phyloP scores from a whole-genome alignment of 2,888 invertebrate species.

The Ametastegia equiseti region DNA sequence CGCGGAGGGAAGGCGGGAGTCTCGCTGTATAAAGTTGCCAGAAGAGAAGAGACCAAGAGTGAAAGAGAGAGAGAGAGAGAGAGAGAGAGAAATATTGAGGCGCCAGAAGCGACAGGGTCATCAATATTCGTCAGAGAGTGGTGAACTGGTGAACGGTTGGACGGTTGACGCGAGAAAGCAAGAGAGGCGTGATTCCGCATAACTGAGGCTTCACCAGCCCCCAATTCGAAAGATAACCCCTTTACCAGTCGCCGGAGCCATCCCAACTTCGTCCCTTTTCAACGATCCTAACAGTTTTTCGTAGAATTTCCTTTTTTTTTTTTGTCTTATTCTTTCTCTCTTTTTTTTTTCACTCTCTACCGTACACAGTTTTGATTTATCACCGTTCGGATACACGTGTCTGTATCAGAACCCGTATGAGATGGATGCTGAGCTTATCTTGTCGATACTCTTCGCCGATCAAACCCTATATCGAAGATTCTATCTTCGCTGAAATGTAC shows the following conservation, averaged over 20 bases:
- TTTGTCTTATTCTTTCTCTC: too few relatives aligned
- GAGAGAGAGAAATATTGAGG: slow-evolving; percentile 5
- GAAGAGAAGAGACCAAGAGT: not conserved
- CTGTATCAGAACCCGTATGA: slow-evolving; percentile 19
- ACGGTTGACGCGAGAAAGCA: slow-evolving; percentile 46
- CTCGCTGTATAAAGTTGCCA: slow-evolving; percentile 20
- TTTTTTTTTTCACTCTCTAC: not conserved
- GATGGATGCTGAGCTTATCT: slow-evolving; percentile 24
- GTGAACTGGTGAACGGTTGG: slow-evolving; percentile 57
- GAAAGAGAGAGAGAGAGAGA: slow-evolving; percentile 38
- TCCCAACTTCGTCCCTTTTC: slow-evolving; percentile 1
- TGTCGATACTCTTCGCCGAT: slow-evolving; percentile 11
- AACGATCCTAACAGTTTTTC: slow-evolving; percentile 21
- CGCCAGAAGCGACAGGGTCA: slow-evolving; percentile 51
- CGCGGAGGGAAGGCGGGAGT: not conserved
- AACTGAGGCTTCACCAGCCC: slow-evolving; percentile 43
- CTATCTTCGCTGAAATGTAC: not conserved
- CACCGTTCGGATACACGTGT: slow-evolving; percentile 5
- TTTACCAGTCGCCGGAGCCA: not conserved
- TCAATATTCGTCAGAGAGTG: slow-evolving; percentile 62
- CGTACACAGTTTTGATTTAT: slow-evolving; percentile 42
- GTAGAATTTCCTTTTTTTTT: not conserved
- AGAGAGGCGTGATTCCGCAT: slow-evolving; percentile 50
- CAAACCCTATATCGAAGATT: not conserved
- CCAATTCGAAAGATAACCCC: slow-evolving; percentile 43